phyloP scores from a whole-genome alignment of 2,888 invertebrate genomes.

The Dicyrtoma fusca region DNA sequence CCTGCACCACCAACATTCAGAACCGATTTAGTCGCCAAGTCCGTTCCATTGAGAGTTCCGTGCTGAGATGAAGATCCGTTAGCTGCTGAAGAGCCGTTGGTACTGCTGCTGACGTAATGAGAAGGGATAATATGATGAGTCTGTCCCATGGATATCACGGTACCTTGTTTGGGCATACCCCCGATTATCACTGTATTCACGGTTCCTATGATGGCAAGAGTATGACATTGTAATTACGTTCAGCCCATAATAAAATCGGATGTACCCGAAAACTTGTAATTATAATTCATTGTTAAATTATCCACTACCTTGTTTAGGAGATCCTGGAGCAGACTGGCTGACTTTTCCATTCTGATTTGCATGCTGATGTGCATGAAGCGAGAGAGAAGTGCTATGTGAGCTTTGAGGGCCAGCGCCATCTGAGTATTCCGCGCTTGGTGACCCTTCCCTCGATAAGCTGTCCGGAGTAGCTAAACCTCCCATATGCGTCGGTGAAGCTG shows the following conservation, averaged over 20 bases:
- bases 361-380: slow-evolving; percentile 51
- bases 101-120: slow-evolving; percentile 16
- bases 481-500: slow-evolving; percentile 91
- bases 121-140: slow-evolving; percentile 28
- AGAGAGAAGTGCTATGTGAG: slow-evolving; percentile 52
- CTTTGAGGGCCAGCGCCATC: slow-evolving; percentile 59
- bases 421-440: slow-evolving; percentile 78
- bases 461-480: slow-evolving; percentile 85
- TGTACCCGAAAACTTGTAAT: no score
- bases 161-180: slow-evolving; percentile 27
- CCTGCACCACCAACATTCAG: slow-evolving; percentile 40
- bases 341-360: slow-evolving; percentile 55
- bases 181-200: slow-evolving; percentile 50
- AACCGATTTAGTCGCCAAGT: slow-evolving; percentile 18
- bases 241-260: no score
- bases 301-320: slow-evolving; percentile 63
- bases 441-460: slow-evolving; percentile 85
- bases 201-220: slow-evolving; percentile 30
- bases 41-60: slow-evolving; percentile 27
- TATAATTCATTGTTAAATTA: no score
- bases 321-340: slow-evolving; percentile 69
- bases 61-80: slow-evolving; percentile 34
- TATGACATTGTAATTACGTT: not conserved
- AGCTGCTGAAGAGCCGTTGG: slow-evolving; percentile 39
- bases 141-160: slow-evolving; percentile 39